Evolutionary conservation across 2,888 invertebrate genomes (phyloP), one percentile per base, ranked within the genome.

Genomic region (Hydraecia micacea): DNA sequence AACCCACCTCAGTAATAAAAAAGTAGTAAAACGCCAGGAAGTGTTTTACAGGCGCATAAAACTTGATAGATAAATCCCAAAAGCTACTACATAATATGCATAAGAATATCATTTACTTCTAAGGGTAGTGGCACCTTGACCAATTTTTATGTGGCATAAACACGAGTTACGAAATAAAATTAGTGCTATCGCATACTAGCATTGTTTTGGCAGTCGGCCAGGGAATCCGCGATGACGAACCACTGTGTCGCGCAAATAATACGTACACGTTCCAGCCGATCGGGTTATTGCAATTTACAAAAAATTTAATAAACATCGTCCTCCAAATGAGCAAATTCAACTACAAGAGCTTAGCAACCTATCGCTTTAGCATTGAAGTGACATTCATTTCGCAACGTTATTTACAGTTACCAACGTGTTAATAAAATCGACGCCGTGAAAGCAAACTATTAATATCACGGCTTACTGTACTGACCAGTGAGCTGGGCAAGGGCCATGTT

Each of bases 151-250:
- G 88, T 87, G 91, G 92, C 94, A 94, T 95, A 95, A 95, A 96
- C 95, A 95, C 84, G 91, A 91, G 94, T 95, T 95, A 94, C 94
- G 92, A 94, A 95, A 96, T 94, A 93, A 95, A 94, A 94, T 94
- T 91, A 92, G 91, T 94, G 91, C 87, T 92, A 93, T 93, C 91
- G 91, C 90, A 91, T 88, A 91, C 88, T 87, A 89, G 86, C 90
- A 91, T 91, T 85, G 86, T 79, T 79, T 90, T 96, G 96, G 96
- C 94, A 81, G 39, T 62, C 55, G 58, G 94, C 95, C 95, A 95
- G 91, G 84, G 90, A 92, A 93, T 93, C 92, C 85, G 87, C 87
- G 82, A 93, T 93, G 93, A 95, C 93, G 92, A 91, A 93, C 91
- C 89, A 87, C 89, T 90, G 79, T 94, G 95, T 95, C 95, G 92